Percentiles rank a stretch among this genome's conserved stretches.
Evolutionary conservation across 2,888 invertebrate species (phyloP).

Genomic region (Patella caerulea): DNA sequence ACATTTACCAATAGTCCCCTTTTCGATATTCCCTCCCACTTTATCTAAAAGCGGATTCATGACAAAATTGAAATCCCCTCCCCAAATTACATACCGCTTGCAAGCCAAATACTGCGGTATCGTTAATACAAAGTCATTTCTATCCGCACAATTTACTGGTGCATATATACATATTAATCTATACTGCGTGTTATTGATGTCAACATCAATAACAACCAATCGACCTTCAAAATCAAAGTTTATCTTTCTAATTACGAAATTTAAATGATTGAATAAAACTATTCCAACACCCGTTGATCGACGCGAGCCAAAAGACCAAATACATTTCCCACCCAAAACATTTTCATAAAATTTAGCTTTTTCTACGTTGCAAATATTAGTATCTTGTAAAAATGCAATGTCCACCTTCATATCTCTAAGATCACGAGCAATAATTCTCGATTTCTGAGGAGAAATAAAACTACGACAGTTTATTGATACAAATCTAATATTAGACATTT

Average conservation of each 20-base stretch:
- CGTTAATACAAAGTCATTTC: background rate
- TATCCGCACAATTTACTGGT: slow-evolving; percentile 3
- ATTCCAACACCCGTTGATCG: background rate
- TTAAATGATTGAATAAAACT: background rate
- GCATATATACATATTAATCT: background rate
- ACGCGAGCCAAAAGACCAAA: background rate
- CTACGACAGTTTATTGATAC: slow-evolving; percentile 2
- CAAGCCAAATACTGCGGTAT: slow-evolving; percentile 3
- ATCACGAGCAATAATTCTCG: background rate
- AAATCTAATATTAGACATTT: slow-evolving; percentile 1
- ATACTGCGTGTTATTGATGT: background rate
- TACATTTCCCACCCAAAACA: slow-evolving; percentile 1
- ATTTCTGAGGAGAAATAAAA: slow-evolving; percentile 3
- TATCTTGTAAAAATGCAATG: background rate
- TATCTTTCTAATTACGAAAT: slow-evolving; percentile 3
- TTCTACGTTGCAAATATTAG: background rate
- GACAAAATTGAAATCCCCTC: slow-evolving; percentile 1
- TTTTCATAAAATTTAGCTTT: background rate
- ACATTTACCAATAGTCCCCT: background rate
- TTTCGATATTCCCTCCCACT: background rate
- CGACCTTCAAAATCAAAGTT: slow-evolving; percentile 9
- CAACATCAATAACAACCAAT: background rate
- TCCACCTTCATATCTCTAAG: background rate
- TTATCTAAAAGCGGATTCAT: slow-evolving; percentile 2
- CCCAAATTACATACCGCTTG: slow-evolving; percentile 1